These are phyloP conservation scores for Nemotelus pantherinus DNA, from an alignment of 2,888 invertebrate species.

Conservation along the genomic window DNA sequence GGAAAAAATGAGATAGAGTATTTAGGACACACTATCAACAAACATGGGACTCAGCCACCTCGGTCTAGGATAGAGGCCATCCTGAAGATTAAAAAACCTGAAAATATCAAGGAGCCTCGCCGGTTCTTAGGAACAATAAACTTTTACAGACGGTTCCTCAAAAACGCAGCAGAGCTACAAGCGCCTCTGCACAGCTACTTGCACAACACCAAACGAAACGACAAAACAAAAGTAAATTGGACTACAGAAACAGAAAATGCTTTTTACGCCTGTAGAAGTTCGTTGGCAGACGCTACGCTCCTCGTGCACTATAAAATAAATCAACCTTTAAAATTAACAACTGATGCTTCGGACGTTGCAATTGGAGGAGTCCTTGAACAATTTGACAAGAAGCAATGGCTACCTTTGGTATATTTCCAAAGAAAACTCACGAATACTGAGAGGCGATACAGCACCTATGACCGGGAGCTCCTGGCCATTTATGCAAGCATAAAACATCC, in stretches of 20 bases:
- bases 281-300: no score
- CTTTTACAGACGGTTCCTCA: slow-evolving; percentile 8
- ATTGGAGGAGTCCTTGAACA: no score
- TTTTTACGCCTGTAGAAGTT: neutral
- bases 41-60: neutral
- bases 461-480: no score
- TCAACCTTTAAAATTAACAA: no score
- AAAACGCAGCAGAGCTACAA: slow-evolving; percentile 8
- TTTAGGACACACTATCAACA: neutral
- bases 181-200: neutral
- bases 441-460: no score
- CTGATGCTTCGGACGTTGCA: no score
- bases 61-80: neutral
- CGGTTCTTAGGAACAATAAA: slow-evolving; percentile 18
- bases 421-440: no score
- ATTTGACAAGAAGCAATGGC: no score
- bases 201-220: neutral
- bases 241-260: neutral
- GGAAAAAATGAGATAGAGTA: neutral
- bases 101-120: neutral
- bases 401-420: no score
- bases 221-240: slow-evolving; percentile 3
- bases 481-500: no score
- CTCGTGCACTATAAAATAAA: no score
- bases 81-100: neutral